Evolutionary conservation across 2,797 vertebrate genomes (phyloP).

Genomic region (Galago senegalensis): DNA sequence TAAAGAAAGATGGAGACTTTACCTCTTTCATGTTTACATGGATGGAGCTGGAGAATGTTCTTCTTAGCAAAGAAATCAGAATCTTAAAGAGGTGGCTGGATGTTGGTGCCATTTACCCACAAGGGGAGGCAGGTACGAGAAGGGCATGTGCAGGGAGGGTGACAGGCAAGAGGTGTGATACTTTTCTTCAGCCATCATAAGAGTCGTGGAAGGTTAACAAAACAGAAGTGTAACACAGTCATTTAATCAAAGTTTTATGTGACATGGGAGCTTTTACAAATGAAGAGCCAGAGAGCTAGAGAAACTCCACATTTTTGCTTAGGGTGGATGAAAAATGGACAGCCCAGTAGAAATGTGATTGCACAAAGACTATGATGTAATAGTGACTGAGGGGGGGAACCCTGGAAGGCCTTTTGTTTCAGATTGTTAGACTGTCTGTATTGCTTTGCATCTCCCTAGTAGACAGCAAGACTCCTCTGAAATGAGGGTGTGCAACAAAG

Average conservation of each 20-base stretch:
- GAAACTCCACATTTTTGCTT: not conserved
- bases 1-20: no score
- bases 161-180: no score
- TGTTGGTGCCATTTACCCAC: not conserved
- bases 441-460: not conserved
- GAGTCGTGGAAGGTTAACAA: not conserved
- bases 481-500: not conserved
- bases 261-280: not conserved
- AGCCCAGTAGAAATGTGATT: not conserved
- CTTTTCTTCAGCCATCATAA: not conserved
- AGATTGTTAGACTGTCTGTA: not conserved
- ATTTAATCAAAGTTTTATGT: not conserved
- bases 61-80: not conserved
- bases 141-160: not conserved
- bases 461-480: not conserved
- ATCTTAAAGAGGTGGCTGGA: not conserved
- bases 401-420: not conserved
- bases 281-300: not conserved
- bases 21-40: no score
- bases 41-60: no score
- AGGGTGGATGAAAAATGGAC: not conserved
- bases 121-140: not conserved
- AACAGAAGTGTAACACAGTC: not conserved
- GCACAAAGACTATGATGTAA: not conserved
- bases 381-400: not conserved